A percentile compares a stretch with the other conserved stretches of the same genome.
Evolutionary conservation across 2,113 vertebrate species (phyloP).

Genomic region (Sceloporus tristichus): DNA sequence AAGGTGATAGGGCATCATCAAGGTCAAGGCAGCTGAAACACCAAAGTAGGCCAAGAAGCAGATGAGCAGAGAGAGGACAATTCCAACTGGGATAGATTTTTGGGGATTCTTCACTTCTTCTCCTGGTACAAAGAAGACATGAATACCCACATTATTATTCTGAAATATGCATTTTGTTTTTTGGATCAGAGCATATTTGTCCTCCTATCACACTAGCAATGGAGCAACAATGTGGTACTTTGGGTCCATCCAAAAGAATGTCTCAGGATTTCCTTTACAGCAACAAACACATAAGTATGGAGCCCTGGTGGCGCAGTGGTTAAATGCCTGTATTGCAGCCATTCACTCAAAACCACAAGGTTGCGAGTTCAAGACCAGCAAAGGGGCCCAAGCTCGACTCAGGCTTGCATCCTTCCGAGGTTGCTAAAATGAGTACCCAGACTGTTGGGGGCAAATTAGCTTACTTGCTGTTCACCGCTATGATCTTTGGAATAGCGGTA

Average conservation of each 20-base stretch:
- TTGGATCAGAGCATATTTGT: background rate
- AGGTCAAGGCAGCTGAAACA: constrained; percentile 87
- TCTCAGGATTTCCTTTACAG: background rate
- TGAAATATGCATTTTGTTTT: background rate
- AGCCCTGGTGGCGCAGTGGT: too few species aligned
- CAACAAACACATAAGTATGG: background rate
- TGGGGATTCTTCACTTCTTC: constrained; percentile 88
- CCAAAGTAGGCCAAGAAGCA: constrained; percentile 89
- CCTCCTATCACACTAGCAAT: background rate
- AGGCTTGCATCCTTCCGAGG: too few species aligned
- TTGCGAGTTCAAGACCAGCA: too few species aligned
- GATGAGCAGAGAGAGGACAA: constrained; percentile 85
- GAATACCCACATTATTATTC: constrained; percentile 11
- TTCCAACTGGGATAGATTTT: constrained; percentile 85
- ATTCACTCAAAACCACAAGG: too few species aligned
- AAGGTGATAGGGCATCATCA: constrained; percentile 91
- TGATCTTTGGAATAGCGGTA: too few species aligned
- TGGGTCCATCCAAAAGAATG: background rate
- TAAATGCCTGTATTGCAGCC: too few species aligned
- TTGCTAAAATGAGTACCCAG: too few species aligned
- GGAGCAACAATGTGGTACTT: background rate
- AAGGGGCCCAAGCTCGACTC: too few species aligned
- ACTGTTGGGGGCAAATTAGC: too few species aligned
- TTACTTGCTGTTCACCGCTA: too few species aligned
- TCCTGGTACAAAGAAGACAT: constrained; percentile 72